Evolutionary conservation across 2,113 vertebrate genomes (phyloP), one percentile per base, ranked within the genome.

Genomic region (Trogon surrucura): DNA sequence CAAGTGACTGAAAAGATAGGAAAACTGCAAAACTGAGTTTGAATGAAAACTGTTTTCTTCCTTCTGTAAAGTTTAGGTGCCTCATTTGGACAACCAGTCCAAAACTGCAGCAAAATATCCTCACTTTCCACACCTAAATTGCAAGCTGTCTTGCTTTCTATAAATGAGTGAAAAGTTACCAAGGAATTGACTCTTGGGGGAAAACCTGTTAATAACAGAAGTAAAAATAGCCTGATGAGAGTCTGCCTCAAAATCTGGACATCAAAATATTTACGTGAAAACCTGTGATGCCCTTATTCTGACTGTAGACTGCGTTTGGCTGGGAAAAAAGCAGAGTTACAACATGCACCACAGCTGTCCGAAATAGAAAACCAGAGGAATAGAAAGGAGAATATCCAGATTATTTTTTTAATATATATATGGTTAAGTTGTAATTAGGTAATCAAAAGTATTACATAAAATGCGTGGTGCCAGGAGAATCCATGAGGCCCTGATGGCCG

Each of bases 121-220:
- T 17, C 32, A 41, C 13, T 86, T 83, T 77, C 64, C 89, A 70
- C 11, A 45, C 13, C 5, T 65, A 44, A 77, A 62, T 9, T 73
- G 21, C 15, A 38, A 89, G 56, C 17, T 22, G 2, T 48, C 16
- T 56, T 0, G 0, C 5, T 73, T 85, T 60, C 11, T 54, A 9
- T n/a, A 50, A 50, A 41, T 57, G 8, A 80, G 4, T 15, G 8
- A 53, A 36, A 29, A 78, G 17, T 27, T 6, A 41, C 5, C 66
- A 54, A 88, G n/a, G 53, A 79, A 77, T 25, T 6, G 9, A 58
- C 30, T 65, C 27, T 64, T 58, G 16, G 8, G 32, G 7, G 5
- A 6, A 74, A 79, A 64, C 5, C 5, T 38, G 7, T 36, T 85
- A 15, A 81, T 57, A 86, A 70, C 45, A 0, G 38, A 60, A 77